Evolutionary conservation across 2,888 invertebrate species (phyloP).

Genomic region (Bembecia ichneumoniformis): DNA sequence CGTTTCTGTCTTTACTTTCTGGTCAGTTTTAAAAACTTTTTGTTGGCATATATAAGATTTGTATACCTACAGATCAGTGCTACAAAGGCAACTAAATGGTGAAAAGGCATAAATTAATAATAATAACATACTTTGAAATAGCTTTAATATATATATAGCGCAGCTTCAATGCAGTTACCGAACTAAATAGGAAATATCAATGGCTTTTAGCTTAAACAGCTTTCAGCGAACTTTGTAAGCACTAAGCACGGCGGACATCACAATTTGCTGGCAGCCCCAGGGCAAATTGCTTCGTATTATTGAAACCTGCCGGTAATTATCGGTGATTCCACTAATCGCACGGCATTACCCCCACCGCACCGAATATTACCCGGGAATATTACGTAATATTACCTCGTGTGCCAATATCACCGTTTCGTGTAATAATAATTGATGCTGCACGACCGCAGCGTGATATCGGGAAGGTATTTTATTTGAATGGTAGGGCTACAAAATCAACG

Average conservation of each 20-base stretch:
- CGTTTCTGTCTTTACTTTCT: no score
- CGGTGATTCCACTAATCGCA: conserved; percentile 26
- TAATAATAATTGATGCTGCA: conserved; percentile 11
- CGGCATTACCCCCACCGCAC: conserved; percentile 14
- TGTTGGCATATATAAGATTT: no score
- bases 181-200: conserved; percentile 2
- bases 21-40: no score
- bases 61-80: no score
- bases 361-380: conserved; percentile 10
- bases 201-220: conserved; percentile 1
- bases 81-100: no score
- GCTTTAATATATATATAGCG: neutral
- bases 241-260: conserved; percentile 1
- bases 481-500: no score
- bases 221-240: conserved; percentile 2
- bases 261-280: conserved; percentile 2
- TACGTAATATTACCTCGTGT: conserved; percentile 6
- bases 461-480: no score
- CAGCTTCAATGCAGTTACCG: neutral
- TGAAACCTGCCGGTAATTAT: conserved; percentile 26
- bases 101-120: no score
- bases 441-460: neutral
- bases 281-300: conserved; percentile 14
- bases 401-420: conserved; percentile 17
- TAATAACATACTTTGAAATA: no score